phyloP scores from a whole-genome alignment of 2,113 vertebrate species.

The Dunckerocampus dactyliophorus region DNA sequence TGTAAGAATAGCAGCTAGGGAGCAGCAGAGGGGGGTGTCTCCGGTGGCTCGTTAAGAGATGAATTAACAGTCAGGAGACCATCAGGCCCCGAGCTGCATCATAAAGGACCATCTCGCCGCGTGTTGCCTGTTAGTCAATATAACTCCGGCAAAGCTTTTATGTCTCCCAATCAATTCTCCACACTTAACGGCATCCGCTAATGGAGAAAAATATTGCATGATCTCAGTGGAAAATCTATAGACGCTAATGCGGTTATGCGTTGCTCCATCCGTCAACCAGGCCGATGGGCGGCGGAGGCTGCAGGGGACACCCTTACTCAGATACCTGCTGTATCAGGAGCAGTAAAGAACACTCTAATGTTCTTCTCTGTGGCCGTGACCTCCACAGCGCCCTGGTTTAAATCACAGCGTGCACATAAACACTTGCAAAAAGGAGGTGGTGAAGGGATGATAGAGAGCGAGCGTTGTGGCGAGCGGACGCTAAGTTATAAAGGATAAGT shows the following conservation, averaged over 20 bases:
- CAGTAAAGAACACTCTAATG: conserved; percentile 52
- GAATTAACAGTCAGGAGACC: conserved; percentile 58
- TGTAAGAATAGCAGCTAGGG: conserved; percentile 11
- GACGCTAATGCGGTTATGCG: background rate
- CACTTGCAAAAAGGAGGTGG: conserved; percentile 23
- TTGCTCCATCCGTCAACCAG: conserved; percentile 2
- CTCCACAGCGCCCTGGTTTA: conserved; percentile 51
- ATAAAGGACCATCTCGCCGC: conserved; percentile 39
- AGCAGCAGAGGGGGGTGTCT: conserved; percentile 28
- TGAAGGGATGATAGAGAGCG: conserved; percentile 16
- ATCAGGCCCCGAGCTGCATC: conserved; percentile 48
- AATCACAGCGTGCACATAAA: conserved; percentile 62
- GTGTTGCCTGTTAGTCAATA: conserved; percentile 53
- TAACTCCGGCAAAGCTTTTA: conserved; percentile 36
- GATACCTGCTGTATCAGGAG: conserved; percentile 26
- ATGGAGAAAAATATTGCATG: conserved; percentile 47
- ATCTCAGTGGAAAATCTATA: conserved; percentile 39
- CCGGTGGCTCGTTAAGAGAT: conserved; percentile 55
- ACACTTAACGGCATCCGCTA: conserved; percentile 43
- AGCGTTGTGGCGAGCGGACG: conserved; percentile 9
- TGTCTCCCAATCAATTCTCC: conserved; percentile 47
- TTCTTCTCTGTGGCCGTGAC: conserved; percentile 57
- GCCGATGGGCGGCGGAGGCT: background rate
- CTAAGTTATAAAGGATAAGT: conserved; percentile 64
- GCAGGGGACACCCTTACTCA: conserved; percentile 18